Conservation (phyloP, 2,888 invertebrate species). For the Agrochola litura region DNA sequence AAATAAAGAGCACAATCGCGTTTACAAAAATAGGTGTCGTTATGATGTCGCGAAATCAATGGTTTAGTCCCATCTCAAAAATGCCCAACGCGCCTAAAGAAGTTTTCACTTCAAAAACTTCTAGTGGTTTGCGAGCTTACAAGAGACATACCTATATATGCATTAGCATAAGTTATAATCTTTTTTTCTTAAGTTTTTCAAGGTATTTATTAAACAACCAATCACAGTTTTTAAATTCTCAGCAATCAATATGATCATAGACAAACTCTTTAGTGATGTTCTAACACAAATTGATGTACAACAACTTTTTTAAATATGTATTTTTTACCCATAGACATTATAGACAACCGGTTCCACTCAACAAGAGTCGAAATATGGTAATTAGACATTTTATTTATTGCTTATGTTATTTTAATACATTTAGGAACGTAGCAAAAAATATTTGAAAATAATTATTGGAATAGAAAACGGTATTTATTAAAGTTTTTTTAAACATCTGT, state of each 20-base stretch:
- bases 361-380: conserved; percentile 49
- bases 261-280: conserved; percentile 26
- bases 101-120: no score
- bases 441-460: conserved; percentile 29
- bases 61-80: no score
- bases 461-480: not conserved
- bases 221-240: not conserved
- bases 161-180: not conserved
- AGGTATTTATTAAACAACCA: not conserved
- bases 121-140: not conserved
- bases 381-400: conserved; percentile 60
- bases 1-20: no score
- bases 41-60: no score
- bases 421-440: conserved; percentile 47
- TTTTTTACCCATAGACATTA: conserved; percentile 27
- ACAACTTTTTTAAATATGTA: conserved; percentile 43
- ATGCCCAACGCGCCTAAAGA: no score
- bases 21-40: no score
- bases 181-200: not conserved
- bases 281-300: conserved; percentile 44
- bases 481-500: conserved; percentile 26
- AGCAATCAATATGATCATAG: conserved; percentile 30
- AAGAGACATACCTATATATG: not conserved
- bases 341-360: conserved; percentile 33
- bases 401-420: conserved; percentile 55